Evolutionary conservation across 2,888 invertebrate species (phyloP), one percentile per base, ranked within the genome.

Genomic region (Lymantria monacha): DNA sequence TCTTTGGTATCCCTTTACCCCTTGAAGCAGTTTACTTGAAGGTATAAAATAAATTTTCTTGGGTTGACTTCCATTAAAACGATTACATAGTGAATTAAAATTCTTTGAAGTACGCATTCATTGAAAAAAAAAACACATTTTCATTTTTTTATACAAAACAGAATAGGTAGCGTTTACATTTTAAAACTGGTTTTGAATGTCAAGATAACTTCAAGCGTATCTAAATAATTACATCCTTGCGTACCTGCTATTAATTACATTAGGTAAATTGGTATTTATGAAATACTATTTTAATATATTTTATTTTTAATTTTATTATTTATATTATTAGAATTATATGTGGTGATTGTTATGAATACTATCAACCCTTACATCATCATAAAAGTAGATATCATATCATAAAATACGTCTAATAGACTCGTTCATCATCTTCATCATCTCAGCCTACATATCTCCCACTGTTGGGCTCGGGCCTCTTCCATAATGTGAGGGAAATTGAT

Each of bases 121-220:
- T 67, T 61, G 61, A 63, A 63, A 66, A 67, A 67, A 67, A 59
- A 68, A 59, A 63, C 49, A 49, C 40, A 49, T 49, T 50, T 53
- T 45, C 56, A 42, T 37, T 42, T 46, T 55, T 51, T 12, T 58
- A 49, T 14, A 49, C 33, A 51, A 41, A 45, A 41, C 30, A n/a
- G 46, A 53, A 54, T 44, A 36, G 43, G 51, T 48, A 51, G 42
- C 51, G 49, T 66, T 60, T 53, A 52, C 53, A 53, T 58, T 65
- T 61, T 58, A 58, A 63, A 65, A 55, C 63, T 61, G 49, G 54
- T 59, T 55, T 51, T 42, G 33, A 56, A 22, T 53, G 46, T 42
- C 50, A 50, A 56, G 61, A 56, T 55, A 46, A 30, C 51, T 47
- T 59, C 44, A 57, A 55, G 55, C 61, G 57, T 61, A 48, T 59